Evolutionary conservation across 2,888 invertebrate genomes (phyloP).

Genomic region (Nemapogon koenigi): DNA sequence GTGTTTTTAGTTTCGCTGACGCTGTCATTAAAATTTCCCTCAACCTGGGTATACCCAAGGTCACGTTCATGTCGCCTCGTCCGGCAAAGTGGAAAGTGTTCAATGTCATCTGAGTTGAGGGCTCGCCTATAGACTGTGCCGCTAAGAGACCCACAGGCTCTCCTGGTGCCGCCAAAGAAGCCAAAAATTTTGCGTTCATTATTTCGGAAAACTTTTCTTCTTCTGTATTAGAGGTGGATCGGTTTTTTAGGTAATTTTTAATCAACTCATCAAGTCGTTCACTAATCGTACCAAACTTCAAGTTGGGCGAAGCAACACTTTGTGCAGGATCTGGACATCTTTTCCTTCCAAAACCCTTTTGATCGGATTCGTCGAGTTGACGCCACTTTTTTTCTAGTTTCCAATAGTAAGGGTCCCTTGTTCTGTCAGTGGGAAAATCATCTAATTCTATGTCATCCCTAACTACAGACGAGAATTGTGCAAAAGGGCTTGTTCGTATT

Average conservation of each 20-base stretch:
- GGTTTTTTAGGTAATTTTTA: constrained; percentile 60
- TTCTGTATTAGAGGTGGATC: constrained; percentile 38
- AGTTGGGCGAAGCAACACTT: constrained; percentile 73
- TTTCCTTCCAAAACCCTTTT: constrained; percentile 33
- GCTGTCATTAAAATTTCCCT: constrained; percentile 97
- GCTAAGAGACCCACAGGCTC: constrained; percentile 97
- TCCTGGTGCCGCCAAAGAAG: constrained; percentile 84
- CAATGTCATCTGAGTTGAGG: constrained; percentile 99
- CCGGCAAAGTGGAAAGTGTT: constrained; percentile 99
- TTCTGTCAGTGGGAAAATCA: constrained; percentile 51
- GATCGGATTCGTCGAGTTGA: constrained; percentile 64
- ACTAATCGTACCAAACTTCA: constrained; percentile 82
- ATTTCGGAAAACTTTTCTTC: constrained; percentile 69
- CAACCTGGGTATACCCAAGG: constrained; percentile 97
- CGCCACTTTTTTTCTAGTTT: constrained; percentile 74
- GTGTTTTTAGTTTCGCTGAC: constrained; percentile 91
- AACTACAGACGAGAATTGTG: constrained; percentile 63
- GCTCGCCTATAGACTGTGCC: constrained; percentile 98
- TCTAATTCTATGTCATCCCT: constrained; percentile 50
- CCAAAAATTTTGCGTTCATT: constrained; percentile 78
- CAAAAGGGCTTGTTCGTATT: constrained; percentile 61
- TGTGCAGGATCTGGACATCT: constrained; percentile 79
- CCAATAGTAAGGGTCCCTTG: constrained; percentile 66
- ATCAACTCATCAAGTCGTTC: constrained; percentile 80
- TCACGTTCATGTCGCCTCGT: constrained; percentile 99